Base-by-base conservation (phyloP, 2,113 vertebrate genomes). In the Xyliphius kryptos region DNA sequence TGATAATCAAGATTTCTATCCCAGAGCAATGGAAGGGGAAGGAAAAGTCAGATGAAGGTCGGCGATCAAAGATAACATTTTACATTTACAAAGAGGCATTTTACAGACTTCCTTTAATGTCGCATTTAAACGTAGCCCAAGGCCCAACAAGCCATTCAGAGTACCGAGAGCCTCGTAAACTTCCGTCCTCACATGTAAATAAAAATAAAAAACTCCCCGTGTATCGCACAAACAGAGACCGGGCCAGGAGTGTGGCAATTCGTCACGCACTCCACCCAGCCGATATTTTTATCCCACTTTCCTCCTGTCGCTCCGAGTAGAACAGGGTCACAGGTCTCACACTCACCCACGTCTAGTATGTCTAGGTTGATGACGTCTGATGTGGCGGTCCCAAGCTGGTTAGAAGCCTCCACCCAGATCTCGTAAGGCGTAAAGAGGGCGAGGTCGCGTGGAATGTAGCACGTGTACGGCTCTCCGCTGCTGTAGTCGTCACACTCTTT, bases 351-450 rank as follows among this genome's bases (percentile, higher is more conserved):
- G 54, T 98, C 94, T 5, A 98, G 84, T 76, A 97, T 91, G 76
- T 98, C 94, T 79, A 98, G 74, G 36, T 91, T 94, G 79, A 93
- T 88, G 69, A 96, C 86, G 2, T 97, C 92, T 0, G 95, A 98
- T 41, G 87, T 83, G 3, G 90, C 92, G 1, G 83, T 86, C 52
- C 95, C 95, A 52, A 98, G 85, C 49, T 91, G 89, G 80, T 98
- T 98, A 77, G 89, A 89, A 0, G 95, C 93, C 79, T 97, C 93
- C 77, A 98, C 95, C 94, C 95, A 97, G 80, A 98, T 98, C 83
- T 98, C 93, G 0, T 97, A 98, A 17, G 95, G 95, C 0, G 95
- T 97, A 83, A 98, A 98, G 68, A 98, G 92, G 6, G 95, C 94
- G 81, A 98, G 86, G 82, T 98, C 94, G 59, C 91, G 88, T 61